These are phyloP conservation scores for Collichthys lucidus DNA, from an alignment of 2,113 vertebrate species.

Conservation along the genomic window DNA sequence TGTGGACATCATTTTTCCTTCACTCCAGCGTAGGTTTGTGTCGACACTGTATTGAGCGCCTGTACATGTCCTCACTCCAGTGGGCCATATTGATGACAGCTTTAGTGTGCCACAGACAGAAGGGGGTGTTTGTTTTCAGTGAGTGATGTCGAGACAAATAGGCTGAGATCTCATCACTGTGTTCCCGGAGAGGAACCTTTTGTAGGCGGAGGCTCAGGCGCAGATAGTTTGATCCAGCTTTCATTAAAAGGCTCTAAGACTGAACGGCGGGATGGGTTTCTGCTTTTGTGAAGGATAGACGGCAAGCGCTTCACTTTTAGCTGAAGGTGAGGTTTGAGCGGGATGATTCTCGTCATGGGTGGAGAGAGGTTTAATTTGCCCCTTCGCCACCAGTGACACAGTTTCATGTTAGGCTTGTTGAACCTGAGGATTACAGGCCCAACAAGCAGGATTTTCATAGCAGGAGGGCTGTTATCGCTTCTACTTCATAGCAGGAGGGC, in stretches of 20 bases:
- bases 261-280: conserved; percentile 39
- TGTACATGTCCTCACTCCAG: conserved; percentile 36
- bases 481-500: conserved; percentile 17
- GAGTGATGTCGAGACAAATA: conserved; percentile 75
- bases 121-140: conserved; percentile 72
- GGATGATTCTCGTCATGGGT: conserved; percentile 33
- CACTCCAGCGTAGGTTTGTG: not conserved
- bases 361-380: conserved; percentile 58
- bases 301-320: not conserved
- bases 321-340: conserved; percentile 32
- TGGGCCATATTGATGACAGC: conserved; percentile 54
- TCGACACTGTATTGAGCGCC: conserved; percentile 17
- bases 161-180: conserved; percentile 73
- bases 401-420: conserved; percentile 47
- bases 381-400: conserved; percentile 38
- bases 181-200: conserved; percentile 56
- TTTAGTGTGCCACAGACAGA: conserved; percentile 67
- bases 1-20: not conserved
- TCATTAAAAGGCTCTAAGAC: conserved; percentile 65
- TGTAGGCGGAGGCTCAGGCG: conserved; percentile 34
- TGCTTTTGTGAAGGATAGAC: conserved; percentile 37
- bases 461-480: not conserved
- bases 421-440: conserved; percentile 43
- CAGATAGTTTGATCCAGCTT: conserved; percentile 54
- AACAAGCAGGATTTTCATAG: conserved; percentile 29